A percentile compares a stretch with the other conserved stretches of the same genome.
These are phyloP conservation scores for Passer montanus DNA, from an alignment of 2,113 vertebrate species.

Conservation along the genomic window DNA sequence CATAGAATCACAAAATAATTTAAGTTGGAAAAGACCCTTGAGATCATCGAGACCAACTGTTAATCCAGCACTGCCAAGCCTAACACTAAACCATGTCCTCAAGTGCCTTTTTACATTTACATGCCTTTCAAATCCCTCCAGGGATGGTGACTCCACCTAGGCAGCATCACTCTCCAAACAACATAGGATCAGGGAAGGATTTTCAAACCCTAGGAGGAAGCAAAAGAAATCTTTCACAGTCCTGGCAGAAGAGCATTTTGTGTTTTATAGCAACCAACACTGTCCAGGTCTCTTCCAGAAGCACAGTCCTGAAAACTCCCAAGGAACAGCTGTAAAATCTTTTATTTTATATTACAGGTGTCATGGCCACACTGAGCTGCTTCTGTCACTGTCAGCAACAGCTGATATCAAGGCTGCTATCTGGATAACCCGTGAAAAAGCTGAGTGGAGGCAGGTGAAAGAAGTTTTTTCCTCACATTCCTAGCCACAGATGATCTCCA, in stretches of 20 bases:
- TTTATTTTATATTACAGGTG: too few species aligned
- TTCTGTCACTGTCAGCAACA: not conserved
- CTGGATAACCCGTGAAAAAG: not conserved
- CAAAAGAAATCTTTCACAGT: not conserved
- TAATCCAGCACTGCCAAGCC: not conserved
- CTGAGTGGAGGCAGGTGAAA: not conserved
- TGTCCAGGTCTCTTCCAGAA: not conserved
- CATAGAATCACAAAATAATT: not conserved
- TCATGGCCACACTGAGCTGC: accelerated
- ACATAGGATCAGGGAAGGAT: not conserved
- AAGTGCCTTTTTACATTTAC: not conserved
- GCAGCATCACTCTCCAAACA: not conserved
- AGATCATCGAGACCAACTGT: not conserved
- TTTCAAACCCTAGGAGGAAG: not conserved
- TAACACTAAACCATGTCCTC: not conserved
- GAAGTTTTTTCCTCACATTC: not conserved
- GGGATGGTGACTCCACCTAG: not conserved
- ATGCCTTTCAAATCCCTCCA: not conserved
- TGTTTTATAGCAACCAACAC: not conserved
- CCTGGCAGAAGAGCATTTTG: not conserved
- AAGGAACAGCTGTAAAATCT: not conserved
- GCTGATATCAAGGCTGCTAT: not conserved
- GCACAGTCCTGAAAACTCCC: not conserved
- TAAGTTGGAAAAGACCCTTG: not conserved
- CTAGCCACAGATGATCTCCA: not conserved